phyloP scores from a whole-genome alignment of 2,797 vertebrate genomes.

The Sebastes aleutianus region DNA sequence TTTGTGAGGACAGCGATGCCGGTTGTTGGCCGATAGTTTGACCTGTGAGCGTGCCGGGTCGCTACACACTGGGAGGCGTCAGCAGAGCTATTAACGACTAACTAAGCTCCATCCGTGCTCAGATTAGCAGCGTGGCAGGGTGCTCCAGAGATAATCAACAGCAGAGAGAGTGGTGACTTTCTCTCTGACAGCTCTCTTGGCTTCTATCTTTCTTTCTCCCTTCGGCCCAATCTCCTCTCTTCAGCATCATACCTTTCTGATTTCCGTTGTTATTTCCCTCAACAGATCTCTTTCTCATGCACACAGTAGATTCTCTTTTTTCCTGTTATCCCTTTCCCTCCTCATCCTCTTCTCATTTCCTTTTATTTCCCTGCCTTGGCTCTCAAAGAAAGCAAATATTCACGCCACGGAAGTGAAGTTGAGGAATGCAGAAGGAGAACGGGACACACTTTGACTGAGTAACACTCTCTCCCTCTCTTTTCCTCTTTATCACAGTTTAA shows the following conservation, averaged over 20 bases:
- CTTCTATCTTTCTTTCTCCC: not conserved
- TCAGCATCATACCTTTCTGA: not conserved
- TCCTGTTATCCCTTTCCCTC: not conserved
- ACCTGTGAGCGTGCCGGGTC: slow-evolving; percentile 41
- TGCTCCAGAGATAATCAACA: slow-evolving; percentile 52
- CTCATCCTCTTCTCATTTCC: slow-evolving; percentile 2
- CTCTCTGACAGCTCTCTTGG: slow-evolving; percentile 6
- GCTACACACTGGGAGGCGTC: slow-evolving; percentile 25
- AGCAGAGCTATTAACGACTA: slow-evolving; percentile 50
- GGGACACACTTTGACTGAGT: not conserved
- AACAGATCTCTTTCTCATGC: not conserved
- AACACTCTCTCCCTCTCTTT: not conserved
- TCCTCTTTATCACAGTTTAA: not conserved
- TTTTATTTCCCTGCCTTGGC: slow-evolving; percentile 10
- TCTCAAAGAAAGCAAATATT: slow-evolving; percentile 36
- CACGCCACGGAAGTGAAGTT: slow-evolving; percentile 14
- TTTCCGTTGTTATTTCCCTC: not conserved
- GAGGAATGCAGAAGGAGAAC: slow-evolving; percentile 21
- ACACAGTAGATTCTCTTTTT: not conserved
- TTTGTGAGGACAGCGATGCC: not conserved
- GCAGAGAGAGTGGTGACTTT: slow-evolving; percentile 33
- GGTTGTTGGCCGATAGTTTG: slow-evolving; percentile 18
- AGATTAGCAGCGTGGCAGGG: slow-evolving; percentile 40
- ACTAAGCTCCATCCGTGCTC: slow-evolving; percentile 36
- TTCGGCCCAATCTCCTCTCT: not conserved